Evolutionary conservation across 2,888 invertebrate species (phyloP).

Genomic region (Idaea straminata): DNA sequence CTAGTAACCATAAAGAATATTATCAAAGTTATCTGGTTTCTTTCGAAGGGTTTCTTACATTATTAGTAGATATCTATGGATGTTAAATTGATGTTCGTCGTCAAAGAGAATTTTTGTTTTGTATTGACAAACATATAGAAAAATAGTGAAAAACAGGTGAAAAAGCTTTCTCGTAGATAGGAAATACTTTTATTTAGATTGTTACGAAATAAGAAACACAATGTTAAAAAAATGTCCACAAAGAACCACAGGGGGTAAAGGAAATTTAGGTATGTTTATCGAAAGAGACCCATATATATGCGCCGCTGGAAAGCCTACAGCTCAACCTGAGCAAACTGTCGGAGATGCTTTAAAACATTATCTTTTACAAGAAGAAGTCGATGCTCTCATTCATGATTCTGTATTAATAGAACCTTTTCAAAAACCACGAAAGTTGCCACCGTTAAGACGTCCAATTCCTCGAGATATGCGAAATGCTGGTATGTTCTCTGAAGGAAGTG

Average conservation of each 20-base stretch:
- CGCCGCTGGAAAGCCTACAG: slow-evolving; percentile 40
- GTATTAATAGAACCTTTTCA: slow-evolving; percentile 21
- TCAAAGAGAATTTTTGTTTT: too few relatives aligned
- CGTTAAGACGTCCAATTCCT: slow-evolving; percentile 22
- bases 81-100: too few relatives aligned
- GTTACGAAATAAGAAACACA: background rate
- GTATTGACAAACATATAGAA: too few relatives aligned
- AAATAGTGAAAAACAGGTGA: too few relatives aligned
- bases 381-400: slow-evolving; percentile 41
- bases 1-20: too few relatives aligned
- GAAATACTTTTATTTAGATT: background rate
- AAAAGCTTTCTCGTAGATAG: background rate
- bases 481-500: slow-evolving; percentile 24
- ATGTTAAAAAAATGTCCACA: background rate
- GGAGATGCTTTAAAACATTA: slow-evolving; percentile 33
- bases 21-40: too few relatives aligned
- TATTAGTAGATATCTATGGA: too few relatives aligned
- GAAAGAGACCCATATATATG: slow-evolving; percentile 40
- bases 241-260: slow-evolving; percentile 40
- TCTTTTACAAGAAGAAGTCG: slow-evolving; percentile 42
- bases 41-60: too few relatives aligned
- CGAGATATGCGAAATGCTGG: slow-evolving; percentile 37
- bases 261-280: slow-evolving; percentile 43
- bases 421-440: slow-evolving; percentile 26
- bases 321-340: slow-evolving; percentile 28